Evolutionary conservation across 2,888 invertebrate genomes (phyloP), one percentile per base, ranked within the genome.

Genomic region (Euzetes globulus): DNA sequence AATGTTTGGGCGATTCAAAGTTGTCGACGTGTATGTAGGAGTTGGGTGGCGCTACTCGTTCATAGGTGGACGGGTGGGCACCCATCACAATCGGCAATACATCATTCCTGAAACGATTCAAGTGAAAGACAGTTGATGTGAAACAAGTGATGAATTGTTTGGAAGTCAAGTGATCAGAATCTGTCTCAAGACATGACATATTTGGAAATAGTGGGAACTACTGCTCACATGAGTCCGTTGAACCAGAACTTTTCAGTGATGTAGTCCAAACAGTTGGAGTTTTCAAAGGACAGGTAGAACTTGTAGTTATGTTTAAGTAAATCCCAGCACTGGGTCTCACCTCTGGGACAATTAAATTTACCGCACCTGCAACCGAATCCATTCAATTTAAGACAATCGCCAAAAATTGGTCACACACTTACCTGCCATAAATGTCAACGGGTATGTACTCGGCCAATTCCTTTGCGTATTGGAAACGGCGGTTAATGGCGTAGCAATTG

Each of bases 211-310:
- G n/a, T n/a, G n/a, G n/a, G n/a, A n/a, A n/a, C n/a, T n/a, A n/a
- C n/a, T n/a, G 3, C 22, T 19, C 45, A 68, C 68, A 41, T 41
- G 9, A 75, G 45, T 7, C 94, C 95, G 81, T 96, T 96, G 72
- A 95, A 92, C 84, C 93, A 97, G 84, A 96, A 94, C 83, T 97
- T 97, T 83, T 97, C 97, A 0, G 96, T 95, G 79, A 96, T 91
- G 82, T 97, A 97, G 83, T 96, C 95, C 75, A 89, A 87, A 83
- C 97, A 97, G 81, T 96, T 96, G 45, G 95, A 95, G 83, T 97
- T 96, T 83, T 97, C 96, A 82, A 97, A 97, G 0, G 96, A 92
- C 79, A 97, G 87, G 82, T 97, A 97, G 85, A 96, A 97, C 83
- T 96, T 96, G 85, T 97, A 97, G 78, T 94, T 92, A 76, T 87